Base-by-base conservation (phyloP, 2,113 vertebrate species). In the Sinocyclocheilus anshuiensis region DNA sequence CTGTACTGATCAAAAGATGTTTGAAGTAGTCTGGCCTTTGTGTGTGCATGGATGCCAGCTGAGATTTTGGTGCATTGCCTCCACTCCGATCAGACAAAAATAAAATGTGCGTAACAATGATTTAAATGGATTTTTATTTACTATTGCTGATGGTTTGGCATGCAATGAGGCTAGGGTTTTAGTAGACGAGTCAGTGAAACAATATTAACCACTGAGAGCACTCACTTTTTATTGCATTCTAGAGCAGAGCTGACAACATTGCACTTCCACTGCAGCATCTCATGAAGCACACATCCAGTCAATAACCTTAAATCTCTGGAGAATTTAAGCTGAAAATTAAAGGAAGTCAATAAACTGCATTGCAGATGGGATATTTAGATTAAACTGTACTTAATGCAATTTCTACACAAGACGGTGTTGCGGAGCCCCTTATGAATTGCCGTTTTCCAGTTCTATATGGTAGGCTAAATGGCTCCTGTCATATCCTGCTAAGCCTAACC, bases 391-490 rank as follows among this genome's bases (percentile, higher is more conserved):
- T 93, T 93, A 94, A 94, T 94, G 92, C 90, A 87, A 90, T 91
- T 91, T 89, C 89, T 84, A 85, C 81, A 87, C 89, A 90, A 90
- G 74, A 63, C 81, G 79, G 78, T 86, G 78, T 84, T 89, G 88
- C 50, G 95, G 96, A 95, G 94, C 93, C 95, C 95, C 94, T 96
- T 96, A 95, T 94, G 91, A 95, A 95, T 95, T 94, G 94, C 95
- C 92, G 90, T 93, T 92, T 94, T 93, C 89, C 90, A 87, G 89
- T 91, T 92, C 93, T 93, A 92, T 95, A 95, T 96, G 92, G 95
- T 93, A 94, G 95, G 95, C 95, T 95, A 97, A 97, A 97, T 95
- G 93, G 96, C 94, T 94, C 94, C 96, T 95, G 96, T 95, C 96
- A 95, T 89, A 91, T 94, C 94, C 93, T 92, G 89, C 94, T 95